These are phyloP conservation scores for Euura lappo DNA, from an alignment of 1,140 invertebrate genomes.

Conservation along the genomic window DNA sequence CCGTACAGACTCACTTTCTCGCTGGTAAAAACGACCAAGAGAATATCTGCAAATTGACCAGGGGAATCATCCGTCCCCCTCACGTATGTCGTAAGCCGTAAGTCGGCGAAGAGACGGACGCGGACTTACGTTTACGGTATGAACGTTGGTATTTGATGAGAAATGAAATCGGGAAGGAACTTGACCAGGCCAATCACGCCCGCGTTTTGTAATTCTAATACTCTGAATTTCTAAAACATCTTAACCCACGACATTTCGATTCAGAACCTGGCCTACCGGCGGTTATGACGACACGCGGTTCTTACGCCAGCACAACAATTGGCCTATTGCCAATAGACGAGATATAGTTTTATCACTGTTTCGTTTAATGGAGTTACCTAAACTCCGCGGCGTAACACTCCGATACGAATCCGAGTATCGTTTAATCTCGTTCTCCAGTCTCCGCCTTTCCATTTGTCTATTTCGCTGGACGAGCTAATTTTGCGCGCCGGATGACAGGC, in stretches of 20 bases:
- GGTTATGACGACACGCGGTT: not conserved
- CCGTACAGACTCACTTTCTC: not conserved
- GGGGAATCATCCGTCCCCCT: not conserved
- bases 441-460: too few relatives aligned
- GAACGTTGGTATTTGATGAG: not conserved
- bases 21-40: not conserved
- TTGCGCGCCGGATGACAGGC: not conserved
- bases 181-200: not conserved
- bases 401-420: too few relatives aligned
- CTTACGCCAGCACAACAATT: not conserved
- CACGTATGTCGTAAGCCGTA: not conserved
- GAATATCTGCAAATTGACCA: not conserved
- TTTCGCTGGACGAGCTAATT: too few relatives aligned
- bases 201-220: conserved; percentile 4
- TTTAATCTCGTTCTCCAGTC: too few relatives aligned
- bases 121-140: too few relatives aligned
- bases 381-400: too few relatives aligned
- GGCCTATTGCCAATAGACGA: not conserved
- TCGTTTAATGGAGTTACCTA: too few relatives aligned
- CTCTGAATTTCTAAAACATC: not conserved
- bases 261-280: not conserved
- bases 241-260: not conserved
- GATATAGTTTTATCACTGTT: too few relatives aligned
- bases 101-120: not conserved
- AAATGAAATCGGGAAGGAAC: conserved; percentile 1